Percentiles rank a stretch among this genome's conserved stretches.
These are phyloP conservation scores for Paradisaea rubra DNA, from an alignment of 2,113 vertebrate species.

Conservation along the genomic window DNA sequence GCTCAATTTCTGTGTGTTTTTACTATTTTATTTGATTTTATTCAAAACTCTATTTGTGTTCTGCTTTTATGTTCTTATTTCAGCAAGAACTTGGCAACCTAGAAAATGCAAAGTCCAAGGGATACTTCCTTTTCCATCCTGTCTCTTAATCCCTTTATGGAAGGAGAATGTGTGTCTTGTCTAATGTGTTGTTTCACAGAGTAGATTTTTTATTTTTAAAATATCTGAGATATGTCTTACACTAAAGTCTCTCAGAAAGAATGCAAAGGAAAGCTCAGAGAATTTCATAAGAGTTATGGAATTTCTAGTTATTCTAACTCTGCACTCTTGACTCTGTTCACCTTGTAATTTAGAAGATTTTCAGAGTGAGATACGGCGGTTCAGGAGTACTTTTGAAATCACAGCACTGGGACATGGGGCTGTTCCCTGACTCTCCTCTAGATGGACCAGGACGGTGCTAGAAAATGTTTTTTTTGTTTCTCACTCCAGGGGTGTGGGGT, in stretches of 20 bases:
- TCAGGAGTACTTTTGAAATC: background rate
- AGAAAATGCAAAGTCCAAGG: background rate
- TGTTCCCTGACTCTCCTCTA: background rate
- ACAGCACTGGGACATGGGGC: rapidly evolving
- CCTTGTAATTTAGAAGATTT: background rate
- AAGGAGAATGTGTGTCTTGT: background rate
- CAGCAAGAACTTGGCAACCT: background rate
- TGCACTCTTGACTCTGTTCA: background rate
- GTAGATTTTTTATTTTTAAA: background rate
- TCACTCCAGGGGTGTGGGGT: rapidly evolving
- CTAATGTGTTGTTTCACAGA: background rate
- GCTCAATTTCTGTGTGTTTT: background rate
- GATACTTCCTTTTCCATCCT: background rate
- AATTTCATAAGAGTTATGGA: background rate
- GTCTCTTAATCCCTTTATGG: background rate
- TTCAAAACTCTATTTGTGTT: background rate
- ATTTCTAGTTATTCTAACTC: background rate
- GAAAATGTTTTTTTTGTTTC: background rate
- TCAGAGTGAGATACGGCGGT: background rate
- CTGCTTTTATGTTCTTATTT: background rate
- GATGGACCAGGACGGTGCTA: background rate
- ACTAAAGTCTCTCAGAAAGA: background rate
- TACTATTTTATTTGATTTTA: background rate
- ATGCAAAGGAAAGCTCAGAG: background rate
- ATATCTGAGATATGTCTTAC: background rate